Evolutionary conservation across 2,113 vertebrate genomes (phyloP).

Genomic region (Oostethus manadensis): DNA sequence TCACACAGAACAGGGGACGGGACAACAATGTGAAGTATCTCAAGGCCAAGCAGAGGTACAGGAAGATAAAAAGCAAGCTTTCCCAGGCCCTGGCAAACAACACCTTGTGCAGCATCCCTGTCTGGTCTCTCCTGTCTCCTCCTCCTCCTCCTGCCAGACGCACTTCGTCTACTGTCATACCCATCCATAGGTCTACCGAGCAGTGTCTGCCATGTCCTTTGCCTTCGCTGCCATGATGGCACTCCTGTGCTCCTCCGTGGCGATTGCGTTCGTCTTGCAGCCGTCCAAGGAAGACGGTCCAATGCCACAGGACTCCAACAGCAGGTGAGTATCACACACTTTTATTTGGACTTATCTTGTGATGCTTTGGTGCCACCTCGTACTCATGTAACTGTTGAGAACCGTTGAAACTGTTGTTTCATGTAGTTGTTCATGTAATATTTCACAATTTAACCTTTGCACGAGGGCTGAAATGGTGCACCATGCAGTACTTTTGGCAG

Average conservation of each 20-base stretch:
- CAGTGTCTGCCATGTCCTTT: conserved; percentile 45
- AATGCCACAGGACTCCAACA: conserved; percentile 3
- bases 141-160: conserved; percentile 23
- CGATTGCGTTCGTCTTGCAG: conserved; percentile 51
- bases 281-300: conserved; percentile 31
- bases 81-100: conserved; percentile 65
- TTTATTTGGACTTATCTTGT: not conserved
- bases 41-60: conserved; percentile 64
- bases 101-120: conserved; percentile 39
- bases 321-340: conserved; percentile 50
- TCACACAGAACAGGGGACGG: conserved; percentile 58
- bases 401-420: not conserved
- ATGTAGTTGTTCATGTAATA: not conserved
- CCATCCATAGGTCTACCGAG: not conserved
- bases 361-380: not conserved
- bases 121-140: conserved; percentile 32
- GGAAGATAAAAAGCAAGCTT: conserved; percentile 69
- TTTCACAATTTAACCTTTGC: no score
- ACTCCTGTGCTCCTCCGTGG: conserved; percentile 49
- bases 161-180: not conserved
- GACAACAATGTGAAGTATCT: conserved; percentile 72
- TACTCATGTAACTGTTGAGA: no score
- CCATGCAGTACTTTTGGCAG: no score
- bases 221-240: conserved; percentile 15
- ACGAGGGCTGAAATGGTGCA: no score